These are phyloP conservation scores for Fragum whitleyi DNA, from an alignment of 2,888 invertebrate species.

Conservation along the genomic window DNA sequence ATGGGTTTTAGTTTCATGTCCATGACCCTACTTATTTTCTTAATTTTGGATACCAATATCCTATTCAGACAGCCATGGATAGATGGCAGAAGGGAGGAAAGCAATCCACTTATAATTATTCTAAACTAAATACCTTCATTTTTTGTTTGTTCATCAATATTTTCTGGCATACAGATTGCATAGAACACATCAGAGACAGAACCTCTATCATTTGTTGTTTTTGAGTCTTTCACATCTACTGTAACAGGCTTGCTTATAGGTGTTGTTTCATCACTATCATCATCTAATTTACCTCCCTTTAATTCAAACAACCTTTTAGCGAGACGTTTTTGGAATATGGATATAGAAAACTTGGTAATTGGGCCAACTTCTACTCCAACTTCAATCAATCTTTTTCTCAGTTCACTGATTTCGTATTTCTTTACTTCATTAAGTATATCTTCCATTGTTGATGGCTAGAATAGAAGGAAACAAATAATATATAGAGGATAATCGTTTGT, in stretches of 20 bases:
- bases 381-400: conserved; percentile 66
- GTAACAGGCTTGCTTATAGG: not conserved
- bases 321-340: conserved; percentile 70
- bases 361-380: conserved; percentile 75
- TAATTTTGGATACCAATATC: too few species aligned
- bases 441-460: conserved; percentile 64
- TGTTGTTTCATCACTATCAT: conserved; percentile 11
- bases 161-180: conserved; percentile 51
- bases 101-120: too few species aligned
- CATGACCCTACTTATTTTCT: too few species aligned
- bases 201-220: not conserved
- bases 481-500: too few species aligned
- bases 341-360: conserved; percentile 66
- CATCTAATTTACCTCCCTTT: conserved; percentile 37
- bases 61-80: too few species aligned
- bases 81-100: too few species aligned
- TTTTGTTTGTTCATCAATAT: conserved; percentile 27
- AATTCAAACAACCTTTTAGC: conserved; percentile 66
- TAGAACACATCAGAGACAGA: conserved; percentile 48
- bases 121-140: conserved; percentile 44
- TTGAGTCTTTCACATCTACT: not conserved
- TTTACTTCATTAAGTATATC: conserved; percentile 68
- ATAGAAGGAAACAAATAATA: too few species aligned
- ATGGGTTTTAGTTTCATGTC: too few species aligned
- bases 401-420: conserved; percentile 61